Evolutionary conservation across 2,113 vertebrate species (phyloP), one percentile per base, ranked within the genome.

Genomic region (Clinocottus analis): DNA sequence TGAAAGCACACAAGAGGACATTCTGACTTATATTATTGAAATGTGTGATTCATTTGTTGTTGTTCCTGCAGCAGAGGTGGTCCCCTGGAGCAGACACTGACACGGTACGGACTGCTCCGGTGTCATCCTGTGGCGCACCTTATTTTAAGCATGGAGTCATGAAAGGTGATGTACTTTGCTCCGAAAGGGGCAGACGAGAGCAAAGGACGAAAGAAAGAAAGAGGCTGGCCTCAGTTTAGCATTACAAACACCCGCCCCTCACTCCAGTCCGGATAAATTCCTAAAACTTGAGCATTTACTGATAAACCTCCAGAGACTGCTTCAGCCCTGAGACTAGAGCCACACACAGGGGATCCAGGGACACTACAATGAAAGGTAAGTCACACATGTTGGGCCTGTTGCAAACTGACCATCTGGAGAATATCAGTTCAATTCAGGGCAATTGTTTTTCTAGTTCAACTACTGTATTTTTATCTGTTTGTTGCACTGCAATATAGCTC

Each of bases 161-260:
- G 67, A 33, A 7, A 21, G 85, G 58, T 72, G 58, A 79, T 90
- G 87, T 68, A 84, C 89, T 92, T 92, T 87, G 83, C 77, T 75
- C 62, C 6, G 83, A 72, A 56, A 14, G 47, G 64, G 64, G 83
- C 75, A 59, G 81, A 92, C 45, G 90, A 89, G 92, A 25, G 69
- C 45, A 75, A n/a, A 25, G 77, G 72, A 33, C 10, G 41, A 47
- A 41, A 53, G 11, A 13, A 37, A 16, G 23, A 25, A 63, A 94
- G 96, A 95, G 96, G 96, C 91, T 80, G 95, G 71, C 84, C 93
- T 80, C 89, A 94, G 96, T 96, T 95, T 96, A 95, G 94, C 94
- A 93, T 96, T 96, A 94, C 95, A 93, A 88, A 76, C 87, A 89
- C 0, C 0, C 93, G 88, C 92, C 90, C 77, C 92, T 89, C 87